A percentile compares a stretch with the other conserved stretches of the same genome.
Conservation (phyloP, 2,797 vertebrate genomes). For the Erethizon dorsatum region DNA sequence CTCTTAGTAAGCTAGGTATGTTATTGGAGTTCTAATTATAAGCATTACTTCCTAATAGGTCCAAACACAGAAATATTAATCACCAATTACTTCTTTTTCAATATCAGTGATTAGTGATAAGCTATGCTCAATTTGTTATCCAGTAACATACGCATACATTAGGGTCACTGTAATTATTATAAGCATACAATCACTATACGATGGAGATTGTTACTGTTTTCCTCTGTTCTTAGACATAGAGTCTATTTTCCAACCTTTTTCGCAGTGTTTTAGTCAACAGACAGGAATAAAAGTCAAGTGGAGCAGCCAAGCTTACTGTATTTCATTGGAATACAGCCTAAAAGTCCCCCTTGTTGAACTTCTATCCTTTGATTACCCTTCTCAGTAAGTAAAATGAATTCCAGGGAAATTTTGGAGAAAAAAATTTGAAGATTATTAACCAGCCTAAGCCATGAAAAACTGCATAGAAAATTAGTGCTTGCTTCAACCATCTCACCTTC, state of each 20-base stretch:
- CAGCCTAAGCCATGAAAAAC: background rate
- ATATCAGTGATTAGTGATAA: background rate
- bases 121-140: background rate
- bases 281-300: background rate
- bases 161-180: background rate
- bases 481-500: accelerated
- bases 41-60: background rate
- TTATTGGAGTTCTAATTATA: background rate
- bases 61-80: background rate
- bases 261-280: background rate
- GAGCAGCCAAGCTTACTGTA: background rate
- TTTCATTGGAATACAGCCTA: background rate
- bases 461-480: background rate
- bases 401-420: background rate
- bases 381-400: background rate
- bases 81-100: background rate
- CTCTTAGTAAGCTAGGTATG: background rate
- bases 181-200: background rate
- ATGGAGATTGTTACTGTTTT: background rate
- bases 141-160: background rate
- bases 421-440: background rate
- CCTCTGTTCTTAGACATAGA: background rate
- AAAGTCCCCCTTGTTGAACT: background rate
- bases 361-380: background rate
- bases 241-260: background rate